Percentiles rank a stretch among this genome's conserved stretches.
Conservation (phyloP, 2,888 invertebrate species). For the Platycheirus rosarum region DNA sequence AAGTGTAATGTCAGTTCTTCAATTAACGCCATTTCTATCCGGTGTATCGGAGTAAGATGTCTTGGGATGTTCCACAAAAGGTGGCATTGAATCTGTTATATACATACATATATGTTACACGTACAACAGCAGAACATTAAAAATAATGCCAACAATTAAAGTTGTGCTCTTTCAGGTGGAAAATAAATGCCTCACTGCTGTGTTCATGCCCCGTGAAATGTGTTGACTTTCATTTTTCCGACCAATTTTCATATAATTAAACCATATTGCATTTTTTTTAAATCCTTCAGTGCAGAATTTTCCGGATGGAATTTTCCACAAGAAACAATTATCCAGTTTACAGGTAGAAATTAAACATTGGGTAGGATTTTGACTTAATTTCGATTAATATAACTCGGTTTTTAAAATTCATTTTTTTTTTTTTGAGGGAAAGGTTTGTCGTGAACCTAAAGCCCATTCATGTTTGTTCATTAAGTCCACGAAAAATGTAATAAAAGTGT, state of each 20-base stretch:
- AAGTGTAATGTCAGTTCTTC: neutral
- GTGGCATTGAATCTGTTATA: too few species aligned
- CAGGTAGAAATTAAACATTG: slow-evolving; percentile 42
- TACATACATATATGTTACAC: too few species aligned
- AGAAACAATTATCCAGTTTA: slow-evolving; percentile 24
- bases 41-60: too few species aligned
- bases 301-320: slow-evolving; percentile 7
- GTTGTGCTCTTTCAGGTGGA: too few species aligned
- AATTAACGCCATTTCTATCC: too few species aligned
- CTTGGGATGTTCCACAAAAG: too few species aligned
- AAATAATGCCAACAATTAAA: too few species aligned
- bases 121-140: too few species aligned
- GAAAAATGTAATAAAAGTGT: slow-evolving; percentile 35
- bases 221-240: neutral
- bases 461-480: slow-evolving; percentile 24
- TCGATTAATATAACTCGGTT: slow-evolving; percentile 45
- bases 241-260: slow-evolving; percentile 10
- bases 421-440: neutral
- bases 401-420: neutral
- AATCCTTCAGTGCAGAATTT: slow-evolving; percentile 9
- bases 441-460: slow-evolving; percentile 20
- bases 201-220: too few species aligned
- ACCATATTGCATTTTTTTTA: slow-evolving; percentile 1
- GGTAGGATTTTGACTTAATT: slow-evolving; percentile 61
- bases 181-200: too few species aligned